These are phyloP conservation scores for Pammene fasciana DNA, from an alignment of 2,888 invertebrate genomes.

Conservation along the genomic window DNA sequence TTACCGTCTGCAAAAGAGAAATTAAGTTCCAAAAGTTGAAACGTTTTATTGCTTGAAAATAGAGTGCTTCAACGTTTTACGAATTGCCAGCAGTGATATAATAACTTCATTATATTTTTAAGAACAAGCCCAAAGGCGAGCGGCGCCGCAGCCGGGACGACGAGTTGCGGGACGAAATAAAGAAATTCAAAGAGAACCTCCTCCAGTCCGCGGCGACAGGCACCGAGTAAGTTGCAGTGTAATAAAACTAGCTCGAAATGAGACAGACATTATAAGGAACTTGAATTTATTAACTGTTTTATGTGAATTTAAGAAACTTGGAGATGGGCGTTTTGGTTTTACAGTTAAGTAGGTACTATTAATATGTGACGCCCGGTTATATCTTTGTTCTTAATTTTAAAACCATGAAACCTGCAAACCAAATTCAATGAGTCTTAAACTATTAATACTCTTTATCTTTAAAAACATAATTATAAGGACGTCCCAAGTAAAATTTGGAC, in stretches of 20 bases:
- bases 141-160: conserved; percentile 63
- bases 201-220: conserved; percentile 63
- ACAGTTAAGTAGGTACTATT: not conserved
- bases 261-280: conserved; percentile 36
- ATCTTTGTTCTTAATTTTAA: not conserved
- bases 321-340: conserved; percentile 2
- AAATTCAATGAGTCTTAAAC: too few species aligned
- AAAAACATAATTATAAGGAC: not conserved
- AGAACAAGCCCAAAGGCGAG: conserved; percentile 63
- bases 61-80: conserved; percentile 38
- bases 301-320: conserved; percentile 27
- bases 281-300: conserved; percentile 39
- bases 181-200: conserved; percentile 73
- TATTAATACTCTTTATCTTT: too few species aligned
- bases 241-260: conserved; percentile 38
- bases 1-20: conserved; percentile 39
- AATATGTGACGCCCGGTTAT: not conserved
- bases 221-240: conserved; percentile 62
- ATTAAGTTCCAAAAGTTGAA: conserved; percentile 40
- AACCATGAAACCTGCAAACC: too few species aligned
- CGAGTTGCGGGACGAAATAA: conserved; percentile 66
- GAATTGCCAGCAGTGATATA: conserved; percentile 35
- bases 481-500: not conserved
- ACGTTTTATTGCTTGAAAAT: conserved; percentile 39
- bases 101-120: conserved; percentile 43